Base-by-base conservation (phyloP, 2,888 invertebrate species). In the Eupeodes latifasciatus region DNA sequence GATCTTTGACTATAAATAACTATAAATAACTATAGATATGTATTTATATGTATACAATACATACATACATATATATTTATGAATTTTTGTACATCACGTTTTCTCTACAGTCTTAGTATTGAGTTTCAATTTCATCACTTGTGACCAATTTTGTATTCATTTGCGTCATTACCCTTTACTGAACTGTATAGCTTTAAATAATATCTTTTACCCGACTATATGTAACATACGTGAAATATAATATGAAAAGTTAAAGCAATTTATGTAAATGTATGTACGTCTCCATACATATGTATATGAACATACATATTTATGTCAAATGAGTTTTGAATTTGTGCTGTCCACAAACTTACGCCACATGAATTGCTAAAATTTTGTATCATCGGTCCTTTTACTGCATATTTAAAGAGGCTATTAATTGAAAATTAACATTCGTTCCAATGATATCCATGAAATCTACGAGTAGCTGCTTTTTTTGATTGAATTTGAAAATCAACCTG, bases 321-420 rank as follows among this genome's bases (percentile, higher is more conserved):
- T 72, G 55, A 44, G 27, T 72, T 72, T 59, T 57, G 27, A 72
- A 57, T 72, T 59, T 59, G 51, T 49, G 36, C 34, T 27, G 10
- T 11, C 36, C 53, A 36, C 16, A 36, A n/a, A 7, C n/a, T 51
- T 36, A 69, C 47, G 16, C 14, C 53, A 19, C 34, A 75, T 79
- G 79, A 86, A 83, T 75, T 49, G 16, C 7, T 75, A 82, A 86
- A 47, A 66, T 71, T 59, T 47, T 72, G 47, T 40, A 40, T 71
- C 51, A 36, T 62, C 16, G n/a, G 11, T 72, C 47, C 44, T n/a
- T n/a, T 59, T n/a, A 14, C 34, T 47, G 55, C 14, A 12, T 16
- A 14, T 16, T 14, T 19, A n/a, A 40, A 5, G 27, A 67, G 44
- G 7, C 1, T 34, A 71, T 72, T 16, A 83, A 76, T 80, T 77